Percentiles rank a stretch among this genome's conserved stretches.
These are phyloP conservation scores for Drosophila melanica DNA, from an alignment of 1,140 invertebrate species.

Conservation along the genomic window DNA sequence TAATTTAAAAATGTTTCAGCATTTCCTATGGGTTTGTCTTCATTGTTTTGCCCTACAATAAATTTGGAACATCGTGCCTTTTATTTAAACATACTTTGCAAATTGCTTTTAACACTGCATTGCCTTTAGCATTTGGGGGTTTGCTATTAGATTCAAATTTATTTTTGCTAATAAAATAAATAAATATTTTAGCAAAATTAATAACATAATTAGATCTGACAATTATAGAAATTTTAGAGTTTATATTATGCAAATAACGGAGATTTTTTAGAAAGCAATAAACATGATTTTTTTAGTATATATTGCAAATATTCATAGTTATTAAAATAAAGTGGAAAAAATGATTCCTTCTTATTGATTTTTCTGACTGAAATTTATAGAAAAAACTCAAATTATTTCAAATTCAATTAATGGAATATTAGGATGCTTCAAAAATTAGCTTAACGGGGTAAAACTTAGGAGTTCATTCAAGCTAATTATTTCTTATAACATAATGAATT, in stretches of 20 bases:
- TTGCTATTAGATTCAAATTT: slow-evolving; percentile 31
- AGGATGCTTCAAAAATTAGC: slow-evolving; percentile 7
- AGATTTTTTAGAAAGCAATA: slow-evolving; percentile 3
- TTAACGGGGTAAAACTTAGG: slow-evolving; percentile 32
- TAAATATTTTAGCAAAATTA: slow-evolving; percentile 31
- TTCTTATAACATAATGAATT: slow-evolving; percentile 44
- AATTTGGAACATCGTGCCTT: slow-evolving; percentile 77
- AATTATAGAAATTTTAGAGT: slow-evolving; percentile 12
- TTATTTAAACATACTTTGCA: slow-evolving; percentile 65
- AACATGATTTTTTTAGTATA: neutral
- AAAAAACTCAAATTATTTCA: slow-evolving; percentile 15
- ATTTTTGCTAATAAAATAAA: slow-evolving; percentile 13
- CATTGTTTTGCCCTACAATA: slow-evolving; percentile 68
- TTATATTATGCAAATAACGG: slow-evolving; percentile 19
- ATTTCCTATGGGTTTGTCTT: slow-evolving; percentile 72
- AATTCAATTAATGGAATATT: slow-evolving; percentile 7
- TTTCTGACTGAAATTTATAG: slow-evolving; percentile 15
- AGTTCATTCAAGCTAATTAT: slow-evolving; percentile 23
- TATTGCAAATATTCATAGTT: neutral
- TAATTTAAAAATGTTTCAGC: slow-evolving; percentile 76
- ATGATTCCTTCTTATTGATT: slow-evolving; percentile 24
- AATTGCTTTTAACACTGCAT: slow-evolving; percentile 52
- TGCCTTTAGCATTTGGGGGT: slow-evolving; percentile 20
- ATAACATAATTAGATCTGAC: slow-evolving; percentile 31
- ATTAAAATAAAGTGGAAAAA: slow-evolving; percentile 3